A percentile compares a stretch with the other conserved stretches of the same genome.
Evolutionary conservation across 2,797 vertebrate genomes (phyloP).

Genomic region (Chiloscyllium punctatum): DNA sequence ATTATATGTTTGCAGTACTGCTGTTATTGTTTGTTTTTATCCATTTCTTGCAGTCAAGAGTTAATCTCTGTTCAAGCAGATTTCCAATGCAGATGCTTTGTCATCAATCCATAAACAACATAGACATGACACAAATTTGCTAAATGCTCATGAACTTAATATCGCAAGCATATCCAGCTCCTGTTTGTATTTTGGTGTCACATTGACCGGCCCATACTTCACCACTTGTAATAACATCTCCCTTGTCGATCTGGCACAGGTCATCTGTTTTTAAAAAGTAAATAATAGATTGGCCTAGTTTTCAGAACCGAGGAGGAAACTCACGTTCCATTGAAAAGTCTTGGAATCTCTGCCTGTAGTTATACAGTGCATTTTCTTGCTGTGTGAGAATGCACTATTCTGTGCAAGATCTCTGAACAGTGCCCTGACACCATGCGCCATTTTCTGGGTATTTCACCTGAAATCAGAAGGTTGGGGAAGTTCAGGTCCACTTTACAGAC

Average conservation of each 20-base stretch:
- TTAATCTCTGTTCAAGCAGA: neutral
- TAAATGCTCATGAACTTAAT: neutral
- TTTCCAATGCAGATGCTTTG: neutral
- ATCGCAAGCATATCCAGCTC: neutral
- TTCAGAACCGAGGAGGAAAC: neutral
- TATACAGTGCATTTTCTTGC: neutral
- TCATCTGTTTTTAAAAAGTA: neutral
- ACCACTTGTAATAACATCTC: constrained; percentile 14
- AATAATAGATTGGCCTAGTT: neutral
- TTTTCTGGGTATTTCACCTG: too few relatives aligned
- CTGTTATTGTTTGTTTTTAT: neutral
- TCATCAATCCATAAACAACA: neutral
- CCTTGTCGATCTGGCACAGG: neutral
- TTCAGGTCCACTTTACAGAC: neutral
- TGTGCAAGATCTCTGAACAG: neutral
- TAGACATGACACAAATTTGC: neutral
- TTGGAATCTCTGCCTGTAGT: neutral
- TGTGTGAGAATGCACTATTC: neutral
- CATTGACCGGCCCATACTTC: neutral
- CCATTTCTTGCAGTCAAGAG: neutral
- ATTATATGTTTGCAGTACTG: neutral
- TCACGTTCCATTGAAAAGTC: neutral
- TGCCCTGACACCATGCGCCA: neutral
- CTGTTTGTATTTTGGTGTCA: constrained; percentile 4
- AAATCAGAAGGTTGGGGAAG: neutral